These are phyloP conservation scores for Tineola bisselliella DNA, from an alignment of 2,888 invertebrate genomes.

Conservation along the genomic window DNA sequence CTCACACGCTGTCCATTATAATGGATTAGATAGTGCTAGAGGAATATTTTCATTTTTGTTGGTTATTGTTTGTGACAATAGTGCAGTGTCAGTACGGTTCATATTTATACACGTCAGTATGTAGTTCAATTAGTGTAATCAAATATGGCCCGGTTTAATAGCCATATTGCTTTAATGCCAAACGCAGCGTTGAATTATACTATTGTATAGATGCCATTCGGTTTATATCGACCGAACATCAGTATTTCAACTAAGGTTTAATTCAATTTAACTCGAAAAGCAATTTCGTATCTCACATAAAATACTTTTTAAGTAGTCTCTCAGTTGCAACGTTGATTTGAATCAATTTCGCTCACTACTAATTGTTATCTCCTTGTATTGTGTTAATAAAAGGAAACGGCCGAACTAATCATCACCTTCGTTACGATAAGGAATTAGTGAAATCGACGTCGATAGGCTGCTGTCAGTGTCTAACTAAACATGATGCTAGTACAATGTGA, in stretches of 20 bases:
- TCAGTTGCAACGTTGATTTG: conserved; percentile 41
- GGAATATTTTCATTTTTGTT: conserved; percentile 48
- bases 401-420: conserved; percentile 43
- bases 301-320: conserved; percentile 39
- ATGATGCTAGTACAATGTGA: conserved; percentile 46
- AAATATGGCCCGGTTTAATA: background rate
- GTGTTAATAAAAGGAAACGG: conserved; percentile 38
- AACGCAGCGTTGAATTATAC: background rate
- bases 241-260: background rate
- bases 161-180: background rate
- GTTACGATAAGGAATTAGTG: conserved; percentile 41
- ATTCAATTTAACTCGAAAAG: background rate
- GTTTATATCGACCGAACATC: background rate
- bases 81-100: background rate
- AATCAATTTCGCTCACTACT: conserved; percentile 36
- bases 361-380: conserved; percentile 39
- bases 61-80: conserved; percentile 23
- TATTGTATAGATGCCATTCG: background rate
- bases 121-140: background rate
- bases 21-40: conserved; percentile 57
- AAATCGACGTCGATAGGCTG: conserved; percentile 37
- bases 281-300: background rate
- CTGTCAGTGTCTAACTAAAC: conserved; percentile 41
- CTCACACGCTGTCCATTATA: conserved; percentile 64
- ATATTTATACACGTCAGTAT: background rate